phyloP scores from a whole-genome alignment of 2,113 vertebrate species.

The Laticauda colubrina region DNA sequence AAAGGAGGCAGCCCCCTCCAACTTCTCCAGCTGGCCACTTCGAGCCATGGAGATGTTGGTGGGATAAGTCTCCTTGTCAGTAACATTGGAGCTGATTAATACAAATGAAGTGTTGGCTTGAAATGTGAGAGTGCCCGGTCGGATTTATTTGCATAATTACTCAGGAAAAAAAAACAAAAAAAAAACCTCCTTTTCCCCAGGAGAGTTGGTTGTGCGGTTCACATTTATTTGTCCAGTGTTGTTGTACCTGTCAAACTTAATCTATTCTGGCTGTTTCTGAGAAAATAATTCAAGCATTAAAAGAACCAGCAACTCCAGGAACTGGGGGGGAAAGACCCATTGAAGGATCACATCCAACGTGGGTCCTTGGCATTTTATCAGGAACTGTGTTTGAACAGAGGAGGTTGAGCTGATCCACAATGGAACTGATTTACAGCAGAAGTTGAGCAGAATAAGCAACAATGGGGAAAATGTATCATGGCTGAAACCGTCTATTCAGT shows the following conservation, averaged over 20 bases:
- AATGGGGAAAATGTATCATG: background rate
- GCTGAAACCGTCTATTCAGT: background rate
- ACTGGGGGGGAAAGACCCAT: background rate
- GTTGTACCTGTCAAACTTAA: conserved; percentile 54
- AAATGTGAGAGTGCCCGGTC: background rate
- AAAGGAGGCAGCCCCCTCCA: conserved; percentile 31
- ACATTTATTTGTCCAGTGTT: conserved; percentile 61
- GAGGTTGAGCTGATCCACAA: background rate
- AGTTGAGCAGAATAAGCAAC: background rate
- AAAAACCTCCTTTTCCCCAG: background rate
- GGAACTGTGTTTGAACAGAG: background rate
- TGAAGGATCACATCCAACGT: background rate
- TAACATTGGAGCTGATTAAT: conserved; percentile 57
- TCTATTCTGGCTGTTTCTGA: background rate
- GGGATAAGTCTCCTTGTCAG: conserved; percentile 55
- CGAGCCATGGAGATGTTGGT: conserved; percentile 28
- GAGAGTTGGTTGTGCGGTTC: conserved; percentile 52
- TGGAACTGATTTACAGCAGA: background rate
- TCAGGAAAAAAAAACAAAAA: conserved; percentile 26
- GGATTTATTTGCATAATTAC: conserved; percentile 70
- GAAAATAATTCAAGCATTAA: background rate
- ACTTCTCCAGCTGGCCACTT: conserved; percentile 33
- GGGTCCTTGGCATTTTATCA: background rate
- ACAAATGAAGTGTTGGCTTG: conserved; percentile 49
- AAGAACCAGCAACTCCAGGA: background rate